Percentiles rank a stretch among this genome's conserved stretches.
These are phyloP conservation scores for Chloroclystis v-ata DNA, from an alignment of 2,888 invertebrate species.

Conservation along the genomic window DNA sequence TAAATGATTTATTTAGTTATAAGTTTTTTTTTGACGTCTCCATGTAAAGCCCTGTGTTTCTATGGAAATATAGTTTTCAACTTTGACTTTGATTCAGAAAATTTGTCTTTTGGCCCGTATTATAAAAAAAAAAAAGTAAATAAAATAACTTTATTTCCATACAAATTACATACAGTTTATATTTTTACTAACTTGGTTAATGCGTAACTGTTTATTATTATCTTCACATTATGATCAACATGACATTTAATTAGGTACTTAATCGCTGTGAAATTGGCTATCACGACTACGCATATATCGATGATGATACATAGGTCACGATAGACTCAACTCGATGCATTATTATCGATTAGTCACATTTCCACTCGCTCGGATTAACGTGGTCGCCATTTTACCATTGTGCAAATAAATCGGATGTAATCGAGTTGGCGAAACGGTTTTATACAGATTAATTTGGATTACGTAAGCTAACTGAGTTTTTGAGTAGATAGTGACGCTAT, in stretches of 20 bases:
- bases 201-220: too few species aligned
- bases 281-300: constrained; percentile 24
- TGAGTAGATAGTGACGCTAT: too few species aligned
- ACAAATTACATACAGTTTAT: too few species aligned
- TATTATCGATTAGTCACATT: constrained; percentile 36
- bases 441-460: constrained; percentile 19
- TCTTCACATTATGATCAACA: too few species aligned
- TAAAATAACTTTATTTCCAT: too few species aligned
- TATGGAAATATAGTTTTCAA: too few species aligned
- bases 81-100: too few species aligned
- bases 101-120: too few species aligned
- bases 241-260: background rate
- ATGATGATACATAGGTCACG: constrained; percentile 3
- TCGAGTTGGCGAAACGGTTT: constrained; percentile 18
- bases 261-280: constrained; percentile 19
- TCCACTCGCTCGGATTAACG: constrained; percentile 32
- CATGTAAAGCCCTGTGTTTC: too few species aligned
- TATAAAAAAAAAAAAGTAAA: too few species aligned
- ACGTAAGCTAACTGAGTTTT: constrained; percentile 15
- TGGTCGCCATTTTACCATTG: constrained; percentile 27
- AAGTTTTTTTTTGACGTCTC: too few species aligned
- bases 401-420: constrained; percentile 10
- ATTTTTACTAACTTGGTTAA: background rate
- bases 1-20: too few species aligned
- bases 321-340: constrained; percentile 27